A percentile compares a stretch with the other conserved stretches of the same genome.
These are phyloP conservation scores for Centropus unirufus DNA, from an alignment of 2,113 vertebrate species.

Conservation along the genomic window DNA sequence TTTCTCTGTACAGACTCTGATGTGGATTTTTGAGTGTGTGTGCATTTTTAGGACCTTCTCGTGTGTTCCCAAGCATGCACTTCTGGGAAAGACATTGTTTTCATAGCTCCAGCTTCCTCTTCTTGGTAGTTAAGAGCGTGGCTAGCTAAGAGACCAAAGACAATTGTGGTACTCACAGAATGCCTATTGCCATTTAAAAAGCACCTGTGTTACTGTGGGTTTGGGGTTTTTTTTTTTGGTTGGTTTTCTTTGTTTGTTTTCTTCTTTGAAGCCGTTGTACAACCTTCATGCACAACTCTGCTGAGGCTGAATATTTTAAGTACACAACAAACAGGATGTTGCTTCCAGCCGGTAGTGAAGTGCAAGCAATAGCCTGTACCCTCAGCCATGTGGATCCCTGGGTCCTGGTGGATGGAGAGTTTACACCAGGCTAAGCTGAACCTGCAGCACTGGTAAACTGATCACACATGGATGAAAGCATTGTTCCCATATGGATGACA, in stretches of 20 bases:
- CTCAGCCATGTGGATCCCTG: rapidly evolving
- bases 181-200: background rate
- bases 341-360: rapidly evolving
- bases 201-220: too few relatives aligned
- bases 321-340: background rate
- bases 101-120: background rate
- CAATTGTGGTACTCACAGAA: background rate
- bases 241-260: background rate
- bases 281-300: background rate
- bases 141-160: background rate
- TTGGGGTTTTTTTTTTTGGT: too few relatives aligned
- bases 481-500: background rate
- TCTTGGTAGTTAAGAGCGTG: background rate
- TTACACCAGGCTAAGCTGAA: background rate
- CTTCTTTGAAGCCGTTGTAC: background rate
- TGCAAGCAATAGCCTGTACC: background rate
- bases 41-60: background rate
- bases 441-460: background rate
- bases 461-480: background rate
- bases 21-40: background rate
- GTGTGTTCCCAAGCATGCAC: background rate
- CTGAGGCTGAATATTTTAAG: background rate
- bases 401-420: rapidly evolving
- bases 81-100: background rate
- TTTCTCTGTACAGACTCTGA: background rate